Base-by-base conservation (phyloP, 2,113 vertebrate species). In the Boleophthalmus pectinirostris region DNA sequence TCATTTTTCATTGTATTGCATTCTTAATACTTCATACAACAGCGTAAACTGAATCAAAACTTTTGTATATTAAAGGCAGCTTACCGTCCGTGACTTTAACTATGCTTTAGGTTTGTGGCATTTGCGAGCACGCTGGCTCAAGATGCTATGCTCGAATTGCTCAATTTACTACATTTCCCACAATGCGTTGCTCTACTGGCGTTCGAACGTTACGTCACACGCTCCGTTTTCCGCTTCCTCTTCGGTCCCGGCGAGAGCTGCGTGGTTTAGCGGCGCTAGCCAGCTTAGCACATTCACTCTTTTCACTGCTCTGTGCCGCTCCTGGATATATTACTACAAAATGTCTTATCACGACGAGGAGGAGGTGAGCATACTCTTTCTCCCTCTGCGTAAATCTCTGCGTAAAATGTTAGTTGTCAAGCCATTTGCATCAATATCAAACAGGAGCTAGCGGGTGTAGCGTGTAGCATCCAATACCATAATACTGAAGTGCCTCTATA, bases 311-410 rank as follows among this genome's bases (percentile, higher is more conserved):
- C 1, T 10, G 7, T 45, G 21, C 20, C 47, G 1, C 70, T 1
- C 24, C 72, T 45, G 68, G 60, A 80, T 16, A 21, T 20, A 58
- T 47, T 38, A 0, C 12, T 14, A 0, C 70, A 84, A 1, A 56
- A 92, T 92, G 91, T 90, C 92, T 1, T 94, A 88, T 64, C 89
- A 84, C 46, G 79, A 78, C 0, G 92, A 94, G 0, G 93, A 93
- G 0, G 93, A 94, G 0, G 91, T 81, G 0, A 89, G 75, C 69
- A 12, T 0, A 68, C 0, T 5, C 69, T 23, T 21, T 20, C 6
- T n/a, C 8, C 7, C 9, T 2, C 9, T 54, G 20, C 7, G 2
- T 54, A 54, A n/a, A 54, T 21, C 8, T 7, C 9, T n/a, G 51
- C 10, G 20, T 54, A 54, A 21, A 54, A 54, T 21, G 51, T 21